These are phyloP conservation scores for Tholera decimalis DNA, from an alignment of 2,888 invertebrate species.

Conservation along the genomic window DNA sequence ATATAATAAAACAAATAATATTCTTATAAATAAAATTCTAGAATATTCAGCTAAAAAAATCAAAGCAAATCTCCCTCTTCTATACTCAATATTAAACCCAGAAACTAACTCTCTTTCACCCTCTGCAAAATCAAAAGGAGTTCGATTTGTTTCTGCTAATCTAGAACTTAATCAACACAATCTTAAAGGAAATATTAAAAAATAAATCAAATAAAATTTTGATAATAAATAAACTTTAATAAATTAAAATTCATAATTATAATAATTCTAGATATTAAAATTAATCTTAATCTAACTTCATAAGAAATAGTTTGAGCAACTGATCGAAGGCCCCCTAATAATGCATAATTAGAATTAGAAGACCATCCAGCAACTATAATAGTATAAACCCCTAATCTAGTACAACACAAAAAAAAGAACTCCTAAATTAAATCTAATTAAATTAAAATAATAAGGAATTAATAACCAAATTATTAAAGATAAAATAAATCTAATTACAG, in stretches of 20 bases:
- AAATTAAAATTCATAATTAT: constrained; percentile 91
- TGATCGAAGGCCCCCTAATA: constrained; percentile 93
- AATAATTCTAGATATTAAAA: constrained; percentile 92
- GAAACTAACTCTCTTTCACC: not conserved
- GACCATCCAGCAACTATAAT: constrained; percentile 93
- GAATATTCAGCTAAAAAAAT: constrained; percentile 94
- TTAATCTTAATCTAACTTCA: constrained; percentile 93
- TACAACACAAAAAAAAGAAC: constrained; percentile 93
- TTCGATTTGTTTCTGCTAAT: constrained; percentile 94
- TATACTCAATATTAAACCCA: constrained; percentile 94
- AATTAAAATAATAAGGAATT: no score
- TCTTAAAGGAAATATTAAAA: constrained; percentile 89
- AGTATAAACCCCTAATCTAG: constrained; percentile 92
- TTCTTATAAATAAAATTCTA: constrained; percentile 93
- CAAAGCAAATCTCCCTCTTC: constrained; percentile 93
- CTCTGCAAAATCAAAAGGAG: constrained; percentile 90
- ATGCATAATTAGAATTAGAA: constrained; percentile 94
- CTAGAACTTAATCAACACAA: constrained; percentile 92
- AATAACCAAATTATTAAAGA: no score
- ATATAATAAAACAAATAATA: constrained; percentile 90
- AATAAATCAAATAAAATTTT: constrained; percentile 90
- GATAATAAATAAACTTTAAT: constrained; percentile 86
- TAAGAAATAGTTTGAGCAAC: constrained; percentile 95
- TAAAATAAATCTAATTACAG: no score
- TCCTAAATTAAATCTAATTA: no score